Evolutionary conservation across 1,140 invertebrate genomes (phyloP).

Genomic region (Drosophila kikkawai): DNA sequence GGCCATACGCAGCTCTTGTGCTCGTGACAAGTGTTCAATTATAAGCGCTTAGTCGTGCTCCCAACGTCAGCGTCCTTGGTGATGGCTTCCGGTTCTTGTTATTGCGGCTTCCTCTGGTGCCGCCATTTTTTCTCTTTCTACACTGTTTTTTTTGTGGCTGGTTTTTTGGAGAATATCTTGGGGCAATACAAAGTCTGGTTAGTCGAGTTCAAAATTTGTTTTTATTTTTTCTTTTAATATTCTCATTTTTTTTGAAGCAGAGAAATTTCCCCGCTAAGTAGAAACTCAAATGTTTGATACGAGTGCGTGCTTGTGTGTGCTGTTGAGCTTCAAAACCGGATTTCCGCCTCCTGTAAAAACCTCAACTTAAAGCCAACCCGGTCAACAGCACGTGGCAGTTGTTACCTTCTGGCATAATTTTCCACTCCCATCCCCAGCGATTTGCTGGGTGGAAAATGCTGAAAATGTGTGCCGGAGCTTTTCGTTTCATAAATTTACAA

Average conservation of each 20-base stretch:
- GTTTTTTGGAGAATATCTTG: background rate
- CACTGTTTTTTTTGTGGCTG: background rate
- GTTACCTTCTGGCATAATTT: conserved; percentile 46
- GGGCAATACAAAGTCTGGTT: background rate
- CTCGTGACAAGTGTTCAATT: conserved; percentile 46
- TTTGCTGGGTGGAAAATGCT: conserved; percentile 24
- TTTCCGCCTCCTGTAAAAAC: conserved; percentile 32
- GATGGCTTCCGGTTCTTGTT: conserved; percentile 38
- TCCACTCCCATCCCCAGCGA: conserved; percentile 27
- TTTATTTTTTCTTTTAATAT: background rate
- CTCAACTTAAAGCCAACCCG: conserved; percentile 34
- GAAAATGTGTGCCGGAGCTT: conserved; percentile 45
- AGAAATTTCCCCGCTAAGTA: conserved; percentile 4
- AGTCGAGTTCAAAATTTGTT: background rate
- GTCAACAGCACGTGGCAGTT: conserved; percentile 47
- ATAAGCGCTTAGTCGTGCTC: conserved; percentile 23
- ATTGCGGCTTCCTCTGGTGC: conserved; percentile 2
- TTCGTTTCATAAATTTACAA: conserved; percentile 42
- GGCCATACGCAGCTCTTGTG: conserved; percentile 30
- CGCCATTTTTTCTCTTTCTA: background rate
- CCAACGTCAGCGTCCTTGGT: conserved; percentile 20
- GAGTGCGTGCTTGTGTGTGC: conserved; percentile 14
- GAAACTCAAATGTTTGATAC: conserved; percentile 35
- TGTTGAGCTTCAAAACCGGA: conserved; percentile 41
- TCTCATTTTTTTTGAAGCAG: background rate